Percentiles rank a stretch among this genome's conserved stretches.
Conservation (phyloP, 2,888 invertebrate genomes). For the Eupeodes latifasciatus region DNA sequence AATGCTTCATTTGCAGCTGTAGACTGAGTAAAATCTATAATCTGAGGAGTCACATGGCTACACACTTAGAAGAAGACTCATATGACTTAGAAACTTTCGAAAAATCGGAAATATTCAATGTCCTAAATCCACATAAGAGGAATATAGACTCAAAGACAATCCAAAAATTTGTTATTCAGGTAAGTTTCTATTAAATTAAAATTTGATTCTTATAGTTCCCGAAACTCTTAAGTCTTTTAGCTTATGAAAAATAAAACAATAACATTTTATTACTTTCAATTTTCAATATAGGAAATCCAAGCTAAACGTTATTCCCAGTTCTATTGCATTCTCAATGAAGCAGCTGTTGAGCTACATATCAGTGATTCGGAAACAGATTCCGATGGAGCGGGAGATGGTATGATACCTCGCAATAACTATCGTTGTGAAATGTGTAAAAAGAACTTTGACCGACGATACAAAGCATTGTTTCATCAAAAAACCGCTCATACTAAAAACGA, state of each 20-base stretch:
- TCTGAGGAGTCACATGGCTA: conserved; percentile 67
- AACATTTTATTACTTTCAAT: neutral
- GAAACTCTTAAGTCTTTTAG: too few relatives aligned
- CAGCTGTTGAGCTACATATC: conserved; percentile 73
- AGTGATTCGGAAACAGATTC: conserved; percentile 77
- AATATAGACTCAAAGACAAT: conserved; percentile 76
- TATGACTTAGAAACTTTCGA: conserved; percentile 62
- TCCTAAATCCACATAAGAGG: conserved; percentile 73
- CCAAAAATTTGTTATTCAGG: conserved; percentile 70
- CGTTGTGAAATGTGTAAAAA: conserved; percentile 74
- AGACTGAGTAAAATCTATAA: conserved; percentile 73
- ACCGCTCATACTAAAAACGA: conserved; percentile 59
- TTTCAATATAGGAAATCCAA: conserved; percentile 59
- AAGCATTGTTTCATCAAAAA: conserved; percentile 76
- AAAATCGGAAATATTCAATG: conserved; percentile 65
- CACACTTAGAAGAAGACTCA: conserved; percentile 50
- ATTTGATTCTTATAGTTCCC: too few relatives aligned
- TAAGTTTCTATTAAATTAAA: neutral
- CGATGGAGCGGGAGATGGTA: conserved; percentile 57
- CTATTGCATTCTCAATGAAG: conserved; percentile 76
- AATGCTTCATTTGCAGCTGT: conserved; percentile 75
- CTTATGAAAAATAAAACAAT: too few relatives aligned
- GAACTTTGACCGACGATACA: conserved; percentile 74
- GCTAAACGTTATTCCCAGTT: conserved; percentile 76
- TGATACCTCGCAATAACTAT: conserved; percentile 71